Percentiles rank a stretch among this genome's conserved stretches.
phyloP scores from a whole-genome alignment of 2,888 invertebrate species.

The Microplitis manilae region DNA sequence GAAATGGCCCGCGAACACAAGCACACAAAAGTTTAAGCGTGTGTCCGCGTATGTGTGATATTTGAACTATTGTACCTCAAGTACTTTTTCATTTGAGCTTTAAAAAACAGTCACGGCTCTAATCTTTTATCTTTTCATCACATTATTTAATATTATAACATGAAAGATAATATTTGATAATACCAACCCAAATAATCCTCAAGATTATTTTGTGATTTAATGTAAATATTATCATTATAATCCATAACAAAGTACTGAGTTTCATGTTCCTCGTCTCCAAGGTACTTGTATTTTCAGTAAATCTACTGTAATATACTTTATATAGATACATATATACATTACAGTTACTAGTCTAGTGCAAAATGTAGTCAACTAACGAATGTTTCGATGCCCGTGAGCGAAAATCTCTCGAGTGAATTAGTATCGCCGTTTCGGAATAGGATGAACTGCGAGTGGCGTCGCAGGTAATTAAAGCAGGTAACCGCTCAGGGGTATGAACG shows the following conservation, averaged over 20 bases:
- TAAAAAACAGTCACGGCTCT: not conserved
- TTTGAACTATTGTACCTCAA: not conserved
- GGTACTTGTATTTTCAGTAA: not conserved
- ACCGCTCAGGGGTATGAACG: not conserved
- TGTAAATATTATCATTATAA: not conserved
- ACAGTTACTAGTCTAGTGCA: not conserved
- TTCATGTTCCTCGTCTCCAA: not conserved
- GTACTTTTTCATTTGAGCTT: constrained; percentile 26
- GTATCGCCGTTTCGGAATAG: not conserved
- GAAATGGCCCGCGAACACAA: constrained; percentile 41
- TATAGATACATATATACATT: not conserved
- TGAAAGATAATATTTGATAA: not conserved
- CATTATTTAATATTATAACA: not conserved
- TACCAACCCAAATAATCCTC: not conserved
- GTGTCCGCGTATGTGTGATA: not conserved
- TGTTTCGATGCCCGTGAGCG: not conserved
- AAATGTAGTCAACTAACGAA: not conserved
- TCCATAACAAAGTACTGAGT: not conserved
- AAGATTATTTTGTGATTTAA: constrained; percentile 1
- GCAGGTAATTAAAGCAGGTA: constrained; percentile 7
- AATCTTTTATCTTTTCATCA: not conserved
- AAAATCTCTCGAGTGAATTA: constrained; percentile 11
- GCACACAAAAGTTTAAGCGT: constrained; percentile 1
- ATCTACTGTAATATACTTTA: not conserved
- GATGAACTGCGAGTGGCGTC: constrained; percentile 1